Evolutionary conservation across 2,113 vertebrate species (phyloP).

Genomic region (Picathartes gymnocephalus): DNA sequence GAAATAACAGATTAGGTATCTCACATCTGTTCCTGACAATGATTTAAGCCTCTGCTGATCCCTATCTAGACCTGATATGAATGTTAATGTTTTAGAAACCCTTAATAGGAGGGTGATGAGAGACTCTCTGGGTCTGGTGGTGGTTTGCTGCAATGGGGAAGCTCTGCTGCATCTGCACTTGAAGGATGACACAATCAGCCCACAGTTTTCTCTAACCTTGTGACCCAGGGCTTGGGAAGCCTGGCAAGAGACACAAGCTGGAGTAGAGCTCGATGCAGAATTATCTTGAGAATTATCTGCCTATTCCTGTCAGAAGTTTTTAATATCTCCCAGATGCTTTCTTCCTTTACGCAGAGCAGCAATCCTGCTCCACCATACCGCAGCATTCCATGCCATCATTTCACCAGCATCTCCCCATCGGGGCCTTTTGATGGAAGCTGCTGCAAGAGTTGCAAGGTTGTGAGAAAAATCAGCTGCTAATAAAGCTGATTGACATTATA

Average conservation of each 20-base stretch:
- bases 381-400: background rate
- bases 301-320: background rate
- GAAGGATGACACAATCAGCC: background rate
- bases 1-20: slow-evolving; percentile 63
- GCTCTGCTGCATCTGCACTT: background rate
- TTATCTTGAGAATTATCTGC: slow-evolving; percentile 9
- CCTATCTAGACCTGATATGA: slow-evolving; percentile 22
- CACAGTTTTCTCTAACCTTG: background rate
- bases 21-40: slow-evolving; percentile 50
- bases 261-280: background rate
- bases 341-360: background rate
- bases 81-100: slow-evolving; percentile 24
- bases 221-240: background rate
- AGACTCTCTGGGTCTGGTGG: background rate
- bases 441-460: background rate
- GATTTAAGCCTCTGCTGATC: slow-evolving; percentile 48
- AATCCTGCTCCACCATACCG: background rate
- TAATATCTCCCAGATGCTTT: background rate
- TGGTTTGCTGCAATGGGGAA: background rate
- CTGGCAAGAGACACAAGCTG: background rate
- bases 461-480: background rate
- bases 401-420: background rate
- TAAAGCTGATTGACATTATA: background rate
- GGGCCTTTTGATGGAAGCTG: background rate
- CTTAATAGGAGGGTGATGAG: background rate